These are phyloP conservation scores for Percopsis omiscomaycus DNA, from an alignment of 2,797 vertebrate species.

Conservation along the genomic window DNA sequence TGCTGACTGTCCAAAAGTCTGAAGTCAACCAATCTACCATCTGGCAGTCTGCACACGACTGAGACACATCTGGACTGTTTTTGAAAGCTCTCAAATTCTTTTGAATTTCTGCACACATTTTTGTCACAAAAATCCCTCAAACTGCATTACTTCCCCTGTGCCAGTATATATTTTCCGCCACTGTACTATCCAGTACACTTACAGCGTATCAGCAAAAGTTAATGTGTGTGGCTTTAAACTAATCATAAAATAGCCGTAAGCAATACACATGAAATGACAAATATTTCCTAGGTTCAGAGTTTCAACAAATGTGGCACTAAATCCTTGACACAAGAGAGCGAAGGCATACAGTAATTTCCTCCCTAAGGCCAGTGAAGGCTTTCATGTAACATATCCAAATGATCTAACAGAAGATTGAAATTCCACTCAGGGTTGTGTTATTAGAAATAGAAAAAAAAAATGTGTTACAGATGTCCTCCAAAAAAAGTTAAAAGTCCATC, in stretches of 20 bases:
- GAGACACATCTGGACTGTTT: too few relatives aligned
- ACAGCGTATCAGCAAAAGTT: too few relatives aligned
- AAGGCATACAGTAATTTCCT: conserved; percentile 42
- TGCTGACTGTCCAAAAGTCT: too few relatives aligned
- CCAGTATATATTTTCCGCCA: too few relatives aligned
- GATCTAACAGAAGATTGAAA: conserved; percentile 1
- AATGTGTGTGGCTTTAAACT: too few relatives aligned
- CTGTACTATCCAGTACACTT: too few relatives aligned
- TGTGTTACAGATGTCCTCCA: conserved; percentile 5
- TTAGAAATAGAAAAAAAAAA: conserved; percentile 28
- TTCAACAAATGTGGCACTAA: conserved; percentile 32
- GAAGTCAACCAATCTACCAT: too few relatives aligned
- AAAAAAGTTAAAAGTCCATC: conserved; percentile 6
- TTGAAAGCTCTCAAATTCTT: too few relatives aligned
- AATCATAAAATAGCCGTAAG: conserved; percentile 22
- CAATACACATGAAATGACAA: conserved; percentile 26
- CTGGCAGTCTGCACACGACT: too few relatives aligned
- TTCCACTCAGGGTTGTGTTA: conserved; percentile 1
- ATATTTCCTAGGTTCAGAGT: conserved; percentile 26
- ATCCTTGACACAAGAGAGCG: conserved; percentile 45
- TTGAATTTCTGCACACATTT: too few relatives aligned
- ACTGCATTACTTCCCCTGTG: too few relatives aligned
- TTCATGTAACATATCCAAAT: conserved; percentile 43
- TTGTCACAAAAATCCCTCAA: too few relatives aligned
- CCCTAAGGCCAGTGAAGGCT: conserved; percentile 28